phyloP scores from a whole-genome alignment of 2,113 vertebrate species.

The Ginglymostoma cirratum region DNA sequence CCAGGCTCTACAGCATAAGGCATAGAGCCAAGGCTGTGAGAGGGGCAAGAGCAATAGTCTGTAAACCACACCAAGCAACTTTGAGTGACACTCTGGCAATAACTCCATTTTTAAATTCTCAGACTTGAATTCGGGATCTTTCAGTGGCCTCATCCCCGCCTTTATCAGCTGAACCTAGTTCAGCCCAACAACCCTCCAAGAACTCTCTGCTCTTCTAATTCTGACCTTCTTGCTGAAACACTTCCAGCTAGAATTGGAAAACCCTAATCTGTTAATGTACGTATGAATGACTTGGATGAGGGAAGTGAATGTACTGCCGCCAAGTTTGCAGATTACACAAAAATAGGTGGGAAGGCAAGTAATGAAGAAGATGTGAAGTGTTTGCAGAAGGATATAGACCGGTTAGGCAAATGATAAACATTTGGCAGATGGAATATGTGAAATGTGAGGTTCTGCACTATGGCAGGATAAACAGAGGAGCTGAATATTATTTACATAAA shows the following conservation, averaged over 20 bases:
- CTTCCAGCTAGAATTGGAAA: too few relatives aligned
- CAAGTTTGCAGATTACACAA: too few relatives aligned
- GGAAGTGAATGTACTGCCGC: too few relatives aligned
- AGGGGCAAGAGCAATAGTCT: background rate
- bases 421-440: too few relatives aligned
- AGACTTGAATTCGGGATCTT: background rate
- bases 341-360: too few relatives aligned
- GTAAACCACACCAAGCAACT: background rate
- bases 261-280: background rate
- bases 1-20: background rate
- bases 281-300: too few relatives aligned
- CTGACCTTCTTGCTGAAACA: background rate
- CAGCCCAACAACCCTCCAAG: background rate
- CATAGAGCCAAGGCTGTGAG: background rate
- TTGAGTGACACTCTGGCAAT: background rate
- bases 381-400: too few relatives aligned
- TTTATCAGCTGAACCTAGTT: background rate
- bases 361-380: too few relatives aligned
- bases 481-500: too few relatives aligned
- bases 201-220: background rate
- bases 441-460: too few relatives aligned
- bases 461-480: too few relatives aligned
- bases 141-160: background rate
- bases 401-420: too few relatives aligned
- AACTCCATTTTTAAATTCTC: background rate